A percentile compares a stretch with the other conserved stretches of the same genome.
These are phyloP conservation scores for Trochalopteron elliotii DNA, from an alignment of 2,113 vertebrate species.

Conservation along the genomic window DNA sequence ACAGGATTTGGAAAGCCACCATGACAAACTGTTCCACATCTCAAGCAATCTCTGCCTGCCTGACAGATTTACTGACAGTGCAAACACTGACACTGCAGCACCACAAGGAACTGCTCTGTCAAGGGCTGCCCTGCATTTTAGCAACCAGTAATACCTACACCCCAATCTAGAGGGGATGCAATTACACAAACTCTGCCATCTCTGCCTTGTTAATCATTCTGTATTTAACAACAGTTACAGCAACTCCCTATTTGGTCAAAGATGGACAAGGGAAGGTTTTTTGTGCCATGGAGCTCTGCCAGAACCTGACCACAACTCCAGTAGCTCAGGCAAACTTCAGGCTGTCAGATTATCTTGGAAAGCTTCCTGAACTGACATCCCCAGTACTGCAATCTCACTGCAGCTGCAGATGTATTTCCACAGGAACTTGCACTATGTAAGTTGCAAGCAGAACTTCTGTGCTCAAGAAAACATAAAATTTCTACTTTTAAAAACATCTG, in stretches of 20 bases:
- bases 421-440: accelerated
- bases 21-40: not conserved
- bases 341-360: slow-evolving; percentile 9
- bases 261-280: not conserved
- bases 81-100: not conserved
- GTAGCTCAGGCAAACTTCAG: slow-evolving; percentile 15
- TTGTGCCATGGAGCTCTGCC: slow-evolving; percentile 17
- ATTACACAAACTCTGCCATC: not conserved
- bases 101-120: not conserved
- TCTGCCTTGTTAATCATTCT: not conserved
- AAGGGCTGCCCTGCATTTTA: not conserved
- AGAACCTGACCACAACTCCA: slow-evolving; percentile 14
- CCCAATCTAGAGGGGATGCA: not conserved
- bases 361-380: slow-evolving; percentile 29
- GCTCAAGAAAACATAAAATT: not conserved
- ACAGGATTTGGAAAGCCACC: slow-evolving; percentile 41
- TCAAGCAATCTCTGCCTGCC: not conserved
- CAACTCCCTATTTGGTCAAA: slow-evolving; percentile 20
- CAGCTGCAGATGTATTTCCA: not conserved
- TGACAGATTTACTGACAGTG: slow-evolving; percentile 7
- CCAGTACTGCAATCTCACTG: not conserved
- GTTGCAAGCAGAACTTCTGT: not conserved
- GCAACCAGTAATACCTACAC: not conserved
- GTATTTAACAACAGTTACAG: not conserved
- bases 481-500: not conserved